Evolutionary conservation across 1,140 invertebrate species (phyloP).

Genomic region (Pseudobourletiella spinata): DNA sequence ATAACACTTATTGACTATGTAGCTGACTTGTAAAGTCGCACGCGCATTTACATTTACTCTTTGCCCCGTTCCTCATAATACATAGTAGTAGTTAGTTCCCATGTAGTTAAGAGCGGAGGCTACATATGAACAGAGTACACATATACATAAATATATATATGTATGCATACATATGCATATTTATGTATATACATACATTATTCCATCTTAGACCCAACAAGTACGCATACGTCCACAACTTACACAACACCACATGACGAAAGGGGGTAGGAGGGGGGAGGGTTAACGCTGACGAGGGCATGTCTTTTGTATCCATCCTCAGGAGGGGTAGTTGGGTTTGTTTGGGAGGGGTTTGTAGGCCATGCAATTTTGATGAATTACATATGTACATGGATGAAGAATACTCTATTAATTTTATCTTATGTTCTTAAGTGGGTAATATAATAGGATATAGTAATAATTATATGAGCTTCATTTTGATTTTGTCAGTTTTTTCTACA

Average conservation of each 20-base stretch:
- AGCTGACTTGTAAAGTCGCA: no score
- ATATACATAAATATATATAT: no score
- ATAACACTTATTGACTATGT: no score
- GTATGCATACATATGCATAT: no score
- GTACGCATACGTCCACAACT: not conserved
- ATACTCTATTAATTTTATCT: not conserved
- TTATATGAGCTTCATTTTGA: not conserved
- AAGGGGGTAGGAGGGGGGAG: not conserved
- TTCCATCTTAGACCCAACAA: no score
- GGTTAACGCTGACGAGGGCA: not conserved
- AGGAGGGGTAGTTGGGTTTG: no score
- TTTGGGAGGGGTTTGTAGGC: not conserved
- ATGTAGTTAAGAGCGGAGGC: no score
- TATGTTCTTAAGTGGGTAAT: not conserved
- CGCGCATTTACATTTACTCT: no score
- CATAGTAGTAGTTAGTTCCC: no score
- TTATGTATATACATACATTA: no score
- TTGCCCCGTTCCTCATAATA: no score
- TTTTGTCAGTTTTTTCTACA: not conserved
- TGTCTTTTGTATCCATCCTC: constrained; percentile 1
- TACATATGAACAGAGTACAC: no score
- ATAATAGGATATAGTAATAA: not conserved
- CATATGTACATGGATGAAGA: not conserved
- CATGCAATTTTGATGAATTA: not conserved
- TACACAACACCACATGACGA: not conserved